Percentiles rank a stretch among this genome's conserved stretches.
These are phyloP conservation scores for Gonioctena quinquepunctata DNA, from an alignment of 1,140 invertebrate species.

Conservation along the genomic window DNA sequence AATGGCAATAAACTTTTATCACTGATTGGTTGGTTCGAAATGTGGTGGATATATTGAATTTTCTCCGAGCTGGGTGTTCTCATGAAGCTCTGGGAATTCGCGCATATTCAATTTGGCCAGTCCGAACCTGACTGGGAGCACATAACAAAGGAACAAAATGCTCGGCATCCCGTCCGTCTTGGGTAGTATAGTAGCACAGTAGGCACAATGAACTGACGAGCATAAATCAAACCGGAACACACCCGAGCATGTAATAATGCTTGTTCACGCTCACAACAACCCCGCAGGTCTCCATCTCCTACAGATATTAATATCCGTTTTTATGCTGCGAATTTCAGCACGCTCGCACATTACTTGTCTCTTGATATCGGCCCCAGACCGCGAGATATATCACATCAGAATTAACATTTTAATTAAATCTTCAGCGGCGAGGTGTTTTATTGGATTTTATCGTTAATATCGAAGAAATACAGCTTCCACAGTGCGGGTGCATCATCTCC, in stretches of 20 bases:
- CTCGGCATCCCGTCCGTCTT: neutral
- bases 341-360: slow-evolving; percentile 7
- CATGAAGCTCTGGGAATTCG: no score
- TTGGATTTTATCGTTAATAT: slow-evolving; percentile 7
- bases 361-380: neutral
- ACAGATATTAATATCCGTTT: slow-evolving; percentile 34
- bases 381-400: slow-evolving; percentile 8
- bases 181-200: neutral
- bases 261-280: slow-evolving; percentile 31
- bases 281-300: slow-evolving; percentile 22
- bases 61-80: no score
- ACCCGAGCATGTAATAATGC: slow-evolving; percentile 36
- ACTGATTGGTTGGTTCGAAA: no score
- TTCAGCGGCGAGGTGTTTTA: slow-evolving; percentile 7
- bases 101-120: neutral
- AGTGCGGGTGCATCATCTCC: neutral
- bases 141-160: neutral
- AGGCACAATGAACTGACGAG: slow-evolving; percentile 33
- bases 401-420: slow-evolving; percentile 17
- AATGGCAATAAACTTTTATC: no score
- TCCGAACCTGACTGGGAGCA: neutral
- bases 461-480: neutral
- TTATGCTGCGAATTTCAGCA: slow-evolving; percentile 24
- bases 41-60: no score
- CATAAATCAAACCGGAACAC: slow-evolving; percentile 37